Conservation (phyloP, 2,797 vertebrate species). For the Poeciliopsis gracilis region DNA sequence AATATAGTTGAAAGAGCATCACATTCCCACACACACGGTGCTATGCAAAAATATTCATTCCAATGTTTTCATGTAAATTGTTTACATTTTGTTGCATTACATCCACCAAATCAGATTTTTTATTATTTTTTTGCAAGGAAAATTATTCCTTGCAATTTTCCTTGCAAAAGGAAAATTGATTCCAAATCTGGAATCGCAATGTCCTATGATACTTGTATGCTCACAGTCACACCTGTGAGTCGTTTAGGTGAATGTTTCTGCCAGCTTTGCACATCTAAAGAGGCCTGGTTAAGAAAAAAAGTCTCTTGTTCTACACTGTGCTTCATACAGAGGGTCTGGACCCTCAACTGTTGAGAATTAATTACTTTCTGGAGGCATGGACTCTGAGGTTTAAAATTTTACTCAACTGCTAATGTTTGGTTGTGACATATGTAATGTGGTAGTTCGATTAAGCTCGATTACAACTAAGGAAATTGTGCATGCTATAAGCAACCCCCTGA, state of each 20-base stretch:
- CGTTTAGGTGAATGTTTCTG: background rate
- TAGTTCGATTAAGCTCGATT: too few species aligned
- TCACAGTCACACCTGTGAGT: background rate
- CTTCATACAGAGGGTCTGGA: too few species aligned
- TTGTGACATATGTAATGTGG: too few species aligned
- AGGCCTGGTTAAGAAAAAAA: background rate
- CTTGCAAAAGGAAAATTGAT: too few species aligned
- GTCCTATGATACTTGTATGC: too few species aligned
- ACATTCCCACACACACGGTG: background rate
- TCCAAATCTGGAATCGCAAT: background rate
- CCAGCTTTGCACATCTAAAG: background rate
- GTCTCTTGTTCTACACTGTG: too few species aligned
- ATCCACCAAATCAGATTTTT: background rate
- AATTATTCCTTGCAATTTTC: too few species aligned
- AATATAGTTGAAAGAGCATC: constrained; percentile 4
- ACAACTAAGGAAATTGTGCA: too few species aligned
- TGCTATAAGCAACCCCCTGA: too few species aligned
- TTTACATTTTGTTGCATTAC: background rate
- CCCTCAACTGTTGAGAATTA: background rate
- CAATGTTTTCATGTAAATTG: background rate
- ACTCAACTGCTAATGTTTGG: too few species aligned
- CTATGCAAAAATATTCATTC: background rate
- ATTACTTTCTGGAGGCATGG: too few species aligned
- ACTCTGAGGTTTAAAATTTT: too few species aligned
- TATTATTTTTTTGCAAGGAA: background rate